These are phyloP conservation scores for Emydocephalus ijimae DNA, from an alignment of 2,113 vertebrate genomes.

Conservation along the genomic window DNA sequence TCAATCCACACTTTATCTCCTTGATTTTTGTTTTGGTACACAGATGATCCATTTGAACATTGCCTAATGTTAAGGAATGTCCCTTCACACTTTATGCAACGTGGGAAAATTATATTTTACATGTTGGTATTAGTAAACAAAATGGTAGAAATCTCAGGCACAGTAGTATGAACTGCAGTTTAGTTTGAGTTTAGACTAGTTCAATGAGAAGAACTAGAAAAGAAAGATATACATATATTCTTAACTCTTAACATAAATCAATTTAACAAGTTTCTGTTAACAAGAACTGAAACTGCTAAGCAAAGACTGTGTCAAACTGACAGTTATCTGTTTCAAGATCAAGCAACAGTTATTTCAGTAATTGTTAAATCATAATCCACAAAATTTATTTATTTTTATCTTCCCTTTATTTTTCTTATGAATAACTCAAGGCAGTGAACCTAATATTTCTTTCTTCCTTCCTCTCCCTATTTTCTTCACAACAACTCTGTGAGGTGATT, in stretches of 20 bases:
- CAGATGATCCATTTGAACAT: conserved; percentile 2
- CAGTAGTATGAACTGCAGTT: neutral
- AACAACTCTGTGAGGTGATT: neutral
- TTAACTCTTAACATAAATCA: neutral
- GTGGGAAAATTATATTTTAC: neutral
- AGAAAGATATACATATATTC: neutral
- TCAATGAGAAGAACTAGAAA: neutral
- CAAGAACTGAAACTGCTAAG: neutral
- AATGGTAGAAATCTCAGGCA: neutral
- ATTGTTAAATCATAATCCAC: neutral
- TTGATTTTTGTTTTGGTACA: neutral
- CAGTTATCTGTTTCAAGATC: neutral
- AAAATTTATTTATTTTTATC: neutral
- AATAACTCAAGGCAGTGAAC: neutral
- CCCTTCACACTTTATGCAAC: neutral
- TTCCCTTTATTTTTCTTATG: neutral
- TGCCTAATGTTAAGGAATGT: conserved; percentile 4
- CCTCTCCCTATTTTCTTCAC: neutral
- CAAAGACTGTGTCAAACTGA: neutral
- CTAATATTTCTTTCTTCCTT: neutral
- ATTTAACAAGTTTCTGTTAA: neutral
- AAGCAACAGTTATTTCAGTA: neutral
- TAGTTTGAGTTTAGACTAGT: neutral
- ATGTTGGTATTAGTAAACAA: neutral
- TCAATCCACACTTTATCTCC: conserved; percentile 13